These are phyloP conservation scores for Microplitis mediator DNA, from an alignment of 1,140 invertebrate species.

Conservation along the genomic window DNA sequence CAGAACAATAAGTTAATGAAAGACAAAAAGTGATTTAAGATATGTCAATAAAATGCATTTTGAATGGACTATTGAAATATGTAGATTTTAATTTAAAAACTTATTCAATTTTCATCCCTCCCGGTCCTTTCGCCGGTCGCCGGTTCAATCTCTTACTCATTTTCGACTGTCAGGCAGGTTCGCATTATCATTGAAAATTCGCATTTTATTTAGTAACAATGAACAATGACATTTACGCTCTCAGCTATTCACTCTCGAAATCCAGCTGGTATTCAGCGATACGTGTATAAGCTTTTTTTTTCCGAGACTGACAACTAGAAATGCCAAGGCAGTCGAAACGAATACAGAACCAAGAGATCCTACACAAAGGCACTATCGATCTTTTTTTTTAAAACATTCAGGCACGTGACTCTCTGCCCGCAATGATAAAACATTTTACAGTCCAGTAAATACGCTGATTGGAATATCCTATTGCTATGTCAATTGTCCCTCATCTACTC, in stretches of 20 bases:
- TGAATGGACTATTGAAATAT: conserved; percentile 32
- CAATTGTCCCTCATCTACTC: not conserved
- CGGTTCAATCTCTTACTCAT: not conserved
- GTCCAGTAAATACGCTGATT: conserved; percentile 30
- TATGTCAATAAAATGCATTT: conserved; percentile 38
- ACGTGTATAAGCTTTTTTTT: conserved; percentile 1
- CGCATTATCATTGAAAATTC: not conserved
- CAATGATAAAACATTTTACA: conserved; percentile 36
- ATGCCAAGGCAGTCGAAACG: not conserved
- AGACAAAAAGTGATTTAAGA: conserved; percentile 45
- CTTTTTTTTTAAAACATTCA: not conserved
- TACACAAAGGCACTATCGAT: conserved; percentile 9
- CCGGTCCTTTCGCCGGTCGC: not conserved
- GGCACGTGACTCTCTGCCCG: conserved; percentile 6
- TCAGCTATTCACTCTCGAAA: not conserved
- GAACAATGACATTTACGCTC: not conserved
- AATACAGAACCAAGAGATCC: not conserved
- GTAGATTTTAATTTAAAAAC: no score
- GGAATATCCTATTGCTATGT: conserved; percentile 11
- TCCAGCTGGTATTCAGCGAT: conserved; percentile 6
- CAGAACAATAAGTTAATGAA: conserved; percentile 39
- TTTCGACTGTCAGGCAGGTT: not conserved
- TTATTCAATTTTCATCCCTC: no score
- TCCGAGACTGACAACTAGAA: not conserved
- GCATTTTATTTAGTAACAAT: not conserved